Conservation (phyloP, 2,888 invertebrate species). For the Anticlea derivata region DNA sequence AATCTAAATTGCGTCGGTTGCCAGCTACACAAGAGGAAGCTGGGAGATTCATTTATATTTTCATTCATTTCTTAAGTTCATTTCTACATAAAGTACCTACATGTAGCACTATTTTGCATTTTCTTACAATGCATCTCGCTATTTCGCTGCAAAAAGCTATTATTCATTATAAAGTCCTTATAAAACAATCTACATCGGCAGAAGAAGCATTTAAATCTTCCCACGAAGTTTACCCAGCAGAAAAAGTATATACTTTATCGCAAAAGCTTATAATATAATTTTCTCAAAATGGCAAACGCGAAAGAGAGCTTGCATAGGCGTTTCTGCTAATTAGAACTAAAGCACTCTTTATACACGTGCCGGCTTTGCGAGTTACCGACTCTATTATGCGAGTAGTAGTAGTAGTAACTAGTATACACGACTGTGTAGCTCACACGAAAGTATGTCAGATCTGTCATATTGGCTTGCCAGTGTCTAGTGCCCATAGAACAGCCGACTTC, state of each 20-base stretch:
- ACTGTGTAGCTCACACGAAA: too few relatives aligned
- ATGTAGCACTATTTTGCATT: neutral
- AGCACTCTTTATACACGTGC: neutral
- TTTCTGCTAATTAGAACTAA: slow-evolving; percentile 23
- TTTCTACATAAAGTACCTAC: too few relatives aligned
- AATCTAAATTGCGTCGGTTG: too few relatives aligned
- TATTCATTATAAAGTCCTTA: slow-evolving; percentile 16
- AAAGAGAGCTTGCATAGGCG: slow-evolving; percentile 8
- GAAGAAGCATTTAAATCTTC: slow-evolving; percentile 19
- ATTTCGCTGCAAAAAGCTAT: slow-evolving; percentile 7
- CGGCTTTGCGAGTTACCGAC: neutral
- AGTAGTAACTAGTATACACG: too few relatives aligned
- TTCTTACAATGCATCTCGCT: slow-evolving; percentile 3
- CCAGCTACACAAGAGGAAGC: too few relatives aligned
- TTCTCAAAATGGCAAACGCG: slow-evolving; percentile 15
- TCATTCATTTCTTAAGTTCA: too few relatives aligned
- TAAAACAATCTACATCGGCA: slow-evolving; percentile 14
- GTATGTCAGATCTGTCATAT: too few relatives aligned
- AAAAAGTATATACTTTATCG: neutral
- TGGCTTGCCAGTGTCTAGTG: too few relatives aligned
- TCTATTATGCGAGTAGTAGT: too few relatives aligned
- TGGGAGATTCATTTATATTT: too few relatives aligned
- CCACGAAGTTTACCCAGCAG: slow-evolving; percentile 6
- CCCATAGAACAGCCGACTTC: too few relatives aligned
- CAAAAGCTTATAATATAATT: slow-evolving; percentile 16